Percentiles rank a stretch among this genome's conserved stretches.
These are phyloP conservation scores for Sinocyclocheilus anshuiensis DNA, from an alignment of 2,113 vertebrate genomes.

Conservation along the genomic window DNA sequence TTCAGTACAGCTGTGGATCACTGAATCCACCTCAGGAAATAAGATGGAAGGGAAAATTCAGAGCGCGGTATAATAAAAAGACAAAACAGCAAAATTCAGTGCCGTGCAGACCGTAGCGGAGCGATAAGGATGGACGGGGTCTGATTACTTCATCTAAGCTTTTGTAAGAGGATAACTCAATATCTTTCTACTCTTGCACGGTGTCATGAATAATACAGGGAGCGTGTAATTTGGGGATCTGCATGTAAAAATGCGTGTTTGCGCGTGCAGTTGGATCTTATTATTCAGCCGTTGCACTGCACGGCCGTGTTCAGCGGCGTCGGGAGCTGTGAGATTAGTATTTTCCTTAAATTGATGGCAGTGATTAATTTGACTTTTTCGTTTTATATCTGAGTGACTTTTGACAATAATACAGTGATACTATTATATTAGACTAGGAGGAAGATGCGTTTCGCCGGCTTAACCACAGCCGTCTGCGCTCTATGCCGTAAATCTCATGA, in stretches of 20 bases:
- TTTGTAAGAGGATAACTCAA: constrained; percentile 44
- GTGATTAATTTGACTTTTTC: constrained; percentile 49
- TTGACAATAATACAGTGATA: constrained; percentile 45
- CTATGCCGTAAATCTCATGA: background rate
- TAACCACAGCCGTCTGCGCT: background rate
- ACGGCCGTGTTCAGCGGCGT: background rate
- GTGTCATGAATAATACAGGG: constrained; percentile 46
- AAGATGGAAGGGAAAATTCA: constrained; percentile 28
- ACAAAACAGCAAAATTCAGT: constrained; percentile 43
- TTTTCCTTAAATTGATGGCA: constrained; percentile 44
- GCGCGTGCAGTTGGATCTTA: constrained; percentile 39
- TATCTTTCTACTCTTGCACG: constrained; percentile 33
- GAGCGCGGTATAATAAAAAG: constrained; percentile 39
- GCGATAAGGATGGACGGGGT: constrained; percentile 32
- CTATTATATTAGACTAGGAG: constrained; percentile 7
- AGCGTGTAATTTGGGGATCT: constrained; percentile 47
- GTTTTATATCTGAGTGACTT: constrained; percentile 39
- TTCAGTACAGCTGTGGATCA: constrained; percentile 49
- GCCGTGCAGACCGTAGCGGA: constrained; percentile 16
- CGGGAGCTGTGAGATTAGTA: constrained; percentile 47
- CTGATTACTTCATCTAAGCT: constrained; percentile 40
- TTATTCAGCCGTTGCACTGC: constrained; percentile 42
- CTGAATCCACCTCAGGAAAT: constrained; percentile 44
- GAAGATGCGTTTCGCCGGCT: constrained; percentile 16
- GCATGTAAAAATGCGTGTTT: constrained; percentile 46